A percentile compares a stretch with the other conserved stretches of the same genome.
Evolutionary conservation across 2,797 vertebrate species (phyloP).

Genomic region (Urosaurus nigricauda): DNA sequence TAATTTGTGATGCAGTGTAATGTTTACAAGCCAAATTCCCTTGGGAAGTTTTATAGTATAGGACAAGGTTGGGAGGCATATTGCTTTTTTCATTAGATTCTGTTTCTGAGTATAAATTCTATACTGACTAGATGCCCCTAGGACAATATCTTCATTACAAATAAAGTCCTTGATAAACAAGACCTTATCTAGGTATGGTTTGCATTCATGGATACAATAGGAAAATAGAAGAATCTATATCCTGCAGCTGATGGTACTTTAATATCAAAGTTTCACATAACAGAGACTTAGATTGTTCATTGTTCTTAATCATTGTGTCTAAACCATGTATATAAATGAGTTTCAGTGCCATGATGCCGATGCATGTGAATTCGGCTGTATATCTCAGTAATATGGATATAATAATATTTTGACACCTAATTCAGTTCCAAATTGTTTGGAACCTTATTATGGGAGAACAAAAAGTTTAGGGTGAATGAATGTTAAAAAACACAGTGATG

Average conservation of each 20-base stretch:
- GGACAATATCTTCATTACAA: constrained; percentile 66
- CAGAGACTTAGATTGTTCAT: not conserved
- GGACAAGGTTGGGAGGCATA: constrained; percentile 59
- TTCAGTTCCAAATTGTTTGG: not conserved
- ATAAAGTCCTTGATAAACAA: constrained; percentile 54
- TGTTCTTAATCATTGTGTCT: no score
- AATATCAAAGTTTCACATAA: not conserved
- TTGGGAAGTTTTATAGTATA: constrained; percentile 62
- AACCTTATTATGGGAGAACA: no score
- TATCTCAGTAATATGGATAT: not conserved
- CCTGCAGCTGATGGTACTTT: not conserved
- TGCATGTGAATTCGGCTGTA: not conserved
- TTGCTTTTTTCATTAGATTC: constrained; percentile 66
- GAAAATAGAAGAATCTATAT: constrained; percentile 17
- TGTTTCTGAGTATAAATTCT: constrained; percentile 64
- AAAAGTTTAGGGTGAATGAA: no score
- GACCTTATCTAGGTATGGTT: constrained; percentile 44
- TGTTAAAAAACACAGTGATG: no score
- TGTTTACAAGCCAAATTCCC: constrained; percentile 59
- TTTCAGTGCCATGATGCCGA: not conserved
- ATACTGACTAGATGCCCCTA: constrained; percentile 26
- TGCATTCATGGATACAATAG: constrained; percentile 3
- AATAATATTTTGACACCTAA: not conserved
- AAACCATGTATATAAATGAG: not conserved
- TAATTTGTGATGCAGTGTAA: constrained; percentile 68